Conservation (phyloP, 2,797 vertebrate genomes). For the Mus minutoides region DNA sequence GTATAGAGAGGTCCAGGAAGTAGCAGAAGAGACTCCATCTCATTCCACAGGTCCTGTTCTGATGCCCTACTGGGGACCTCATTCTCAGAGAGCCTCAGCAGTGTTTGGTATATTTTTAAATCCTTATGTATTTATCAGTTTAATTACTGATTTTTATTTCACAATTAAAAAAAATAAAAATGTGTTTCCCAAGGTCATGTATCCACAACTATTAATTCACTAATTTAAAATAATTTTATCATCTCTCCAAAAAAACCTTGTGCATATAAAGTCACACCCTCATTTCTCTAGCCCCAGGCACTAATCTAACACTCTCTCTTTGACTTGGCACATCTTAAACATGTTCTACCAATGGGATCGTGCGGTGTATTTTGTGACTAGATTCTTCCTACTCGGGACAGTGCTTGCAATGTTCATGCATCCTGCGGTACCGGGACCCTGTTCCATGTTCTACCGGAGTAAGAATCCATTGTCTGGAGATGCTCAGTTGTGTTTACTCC, state of each 20-base stretch:
- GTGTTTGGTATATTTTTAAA: not conserved
- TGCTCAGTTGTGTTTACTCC: not conserved
- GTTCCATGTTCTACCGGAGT: not conserved
- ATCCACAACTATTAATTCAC: not conserved
- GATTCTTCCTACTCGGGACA: not conserved
- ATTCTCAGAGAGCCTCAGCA: not conserved
- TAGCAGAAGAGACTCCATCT: not conserved
- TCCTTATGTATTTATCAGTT: not conserved
- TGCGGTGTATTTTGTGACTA: not conserved
- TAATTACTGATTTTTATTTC: not conserved
- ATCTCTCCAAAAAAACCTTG: not conserved
- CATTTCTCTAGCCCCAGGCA: not conserved
- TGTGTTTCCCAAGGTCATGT: not conserved
- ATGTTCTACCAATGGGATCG: not conserved
- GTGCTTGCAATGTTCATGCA: not conserved
- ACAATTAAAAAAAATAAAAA: not conserved
- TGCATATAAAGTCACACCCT: not conserved
- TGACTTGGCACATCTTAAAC: not conserved
- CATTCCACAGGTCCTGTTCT: not conserved
- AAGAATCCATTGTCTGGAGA: not conserved
- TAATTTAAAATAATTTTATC: conserved; percentile 13
- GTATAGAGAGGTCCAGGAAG: not conserved
- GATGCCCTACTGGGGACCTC: not conserved
- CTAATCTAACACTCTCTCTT: not conserved
- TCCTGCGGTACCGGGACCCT: not conserved